Evolutionary conservation across 30 jellyfish, hydroid and myxozoan species (phyloP).

Genomic region (Catostylus mosaicus): DNA sequence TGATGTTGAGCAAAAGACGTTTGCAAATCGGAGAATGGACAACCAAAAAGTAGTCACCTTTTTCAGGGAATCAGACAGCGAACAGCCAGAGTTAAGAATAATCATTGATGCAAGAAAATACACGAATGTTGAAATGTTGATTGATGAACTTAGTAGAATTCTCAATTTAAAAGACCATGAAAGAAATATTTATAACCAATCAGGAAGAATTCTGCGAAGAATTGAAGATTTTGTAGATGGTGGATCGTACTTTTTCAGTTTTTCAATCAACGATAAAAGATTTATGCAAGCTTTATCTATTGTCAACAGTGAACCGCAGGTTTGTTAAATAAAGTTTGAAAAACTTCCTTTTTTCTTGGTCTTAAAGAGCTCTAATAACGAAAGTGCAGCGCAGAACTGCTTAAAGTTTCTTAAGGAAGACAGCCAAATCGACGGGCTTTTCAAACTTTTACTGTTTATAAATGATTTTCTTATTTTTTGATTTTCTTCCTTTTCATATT

Average conservation of each 20-base stretch:
- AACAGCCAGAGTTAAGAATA: slow-evolving; percentile 70
- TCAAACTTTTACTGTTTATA: too few relatives aligned
- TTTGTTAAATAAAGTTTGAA: neutral
- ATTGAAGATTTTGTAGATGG: slow-evolving; percentile 83
- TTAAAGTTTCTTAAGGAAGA: too few relatives aligned
- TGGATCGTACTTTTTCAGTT: slow-evolving; percentile 65
- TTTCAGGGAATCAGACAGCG: slow-evolving; percentile 71
- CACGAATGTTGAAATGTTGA: slow-evolving; percentile 30
- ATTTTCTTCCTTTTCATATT: neutral
- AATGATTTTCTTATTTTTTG: neutral
- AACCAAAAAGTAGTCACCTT: slow-evolving; percentile 73
- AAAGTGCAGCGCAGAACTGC: too few relatives aligned
- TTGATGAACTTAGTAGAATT: slow-evolving; percentile 63
- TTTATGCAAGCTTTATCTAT: slow-evolving; percentile 38
- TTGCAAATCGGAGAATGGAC: slow-evolving; percentile 27
- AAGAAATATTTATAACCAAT: slow-evolving; percentile 28
- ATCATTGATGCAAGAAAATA: slow-evolving; percentile 53
- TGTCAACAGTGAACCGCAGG: neutral
- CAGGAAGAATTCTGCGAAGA: slow-evolving; percentile 36
- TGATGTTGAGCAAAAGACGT: neutral
- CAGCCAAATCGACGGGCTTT: too few relatives aligned
- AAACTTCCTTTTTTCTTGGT: neutral
- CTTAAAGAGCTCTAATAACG: too few relatives aligned
- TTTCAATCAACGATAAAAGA: slow-evolving; percentile 35
- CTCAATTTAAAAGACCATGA: slow-evolving; percentile 65